A percentile compares a stretch with the other conserved stretches of the same genome.
phyloP scores from a whole-genome alignment of 2,113 vertebrate species.

The Synodontis membranacea region DNA sequence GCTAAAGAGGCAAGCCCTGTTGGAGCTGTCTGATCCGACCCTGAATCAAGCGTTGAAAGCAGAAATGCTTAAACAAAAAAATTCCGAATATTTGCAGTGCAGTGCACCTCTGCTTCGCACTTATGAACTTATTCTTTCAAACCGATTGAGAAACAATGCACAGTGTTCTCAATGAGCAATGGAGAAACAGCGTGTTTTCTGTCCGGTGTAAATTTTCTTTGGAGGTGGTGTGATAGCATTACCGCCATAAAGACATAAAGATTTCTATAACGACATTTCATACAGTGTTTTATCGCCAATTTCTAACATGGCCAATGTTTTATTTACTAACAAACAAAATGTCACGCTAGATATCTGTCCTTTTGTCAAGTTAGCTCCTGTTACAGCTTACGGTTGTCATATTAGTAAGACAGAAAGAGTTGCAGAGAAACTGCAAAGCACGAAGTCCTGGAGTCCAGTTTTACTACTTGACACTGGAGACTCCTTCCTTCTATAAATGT shows the following conservation, averaged over 20 bases:
- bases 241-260: not conserved
- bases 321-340: not conserved
- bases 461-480: not conserved
- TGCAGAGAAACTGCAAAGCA: not conserved
- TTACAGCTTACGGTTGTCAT: not conserved
- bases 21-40: constrained; percentile 4
- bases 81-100: not conserved
- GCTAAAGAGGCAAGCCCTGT: not conserved
- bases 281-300: not conserved
- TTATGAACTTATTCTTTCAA: not conserved
- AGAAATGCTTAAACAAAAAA: not conserved
- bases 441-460: not conserved
- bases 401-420: not conserved
- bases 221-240: not conserved
- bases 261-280: not conserved
- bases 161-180: no score
- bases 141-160: not conserved
- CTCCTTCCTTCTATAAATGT: not conserved
- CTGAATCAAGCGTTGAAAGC: not conserved
- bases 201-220: not conserved
- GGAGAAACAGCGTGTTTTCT: not conserved
- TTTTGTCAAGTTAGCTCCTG: not conserved
- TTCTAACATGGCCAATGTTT: not conserved
- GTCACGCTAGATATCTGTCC: not conserved
- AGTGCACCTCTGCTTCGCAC: not conserved